Conservation (phyloP, 2,113 vertebrate species). For the Calyptommatus sinebrachiatus region DNA sequence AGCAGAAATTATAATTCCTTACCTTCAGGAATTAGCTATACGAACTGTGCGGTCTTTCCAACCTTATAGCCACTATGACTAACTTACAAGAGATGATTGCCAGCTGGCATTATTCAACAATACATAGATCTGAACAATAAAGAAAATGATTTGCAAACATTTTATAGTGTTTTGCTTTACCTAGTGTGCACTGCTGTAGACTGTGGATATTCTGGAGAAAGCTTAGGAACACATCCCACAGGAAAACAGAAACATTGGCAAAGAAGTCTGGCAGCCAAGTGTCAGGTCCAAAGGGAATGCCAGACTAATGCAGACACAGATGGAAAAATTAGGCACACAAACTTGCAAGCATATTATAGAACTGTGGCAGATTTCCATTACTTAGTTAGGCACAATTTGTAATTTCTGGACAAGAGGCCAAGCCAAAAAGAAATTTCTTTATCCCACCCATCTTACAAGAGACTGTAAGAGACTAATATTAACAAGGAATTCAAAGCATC, state of each 20-base stretch:
- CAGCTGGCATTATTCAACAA: slow-evolving; percentile 45
- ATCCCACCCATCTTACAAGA: slow-evolving; percentile 10
- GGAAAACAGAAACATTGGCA: slow-evolving; percentile 7
- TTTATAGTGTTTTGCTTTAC: background rate
- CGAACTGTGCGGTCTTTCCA: slow-evolving; percentile 24
- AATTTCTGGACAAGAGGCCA: background rate
- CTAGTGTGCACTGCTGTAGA: slow-evolving; percentile 43
- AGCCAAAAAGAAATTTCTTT: background rate
- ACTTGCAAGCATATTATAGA: slow-evolving; percentile 13
- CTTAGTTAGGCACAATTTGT: slow-evolving; percentile 19
- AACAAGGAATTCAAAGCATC: background rate
- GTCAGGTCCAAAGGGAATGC: background rate
- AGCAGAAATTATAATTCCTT: slow-evolving; percentile 34
- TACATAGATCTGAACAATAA: background rate
- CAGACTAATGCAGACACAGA: slow-evolving; percentile 22
- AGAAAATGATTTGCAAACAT: slow-evolving; percentile 46
- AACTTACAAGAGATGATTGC: slow-evolving; percentile 38
- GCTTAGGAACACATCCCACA: slow-evolving; percentile 37
- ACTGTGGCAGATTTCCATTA: slow-evolving; percentile 21
- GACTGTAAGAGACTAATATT: background rate
- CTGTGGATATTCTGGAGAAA: slow-evolving; percentile 38
- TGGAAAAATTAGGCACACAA: slow-evolving; percentile 18
- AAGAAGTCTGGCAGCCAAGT: background rate
- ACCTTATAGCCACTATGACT: slow-evolving; percentile 47
- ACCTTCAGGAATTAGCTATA: slow-evolving; percentile 33